phyloP scores from a whole-genome alignment of 2,113 vertebrate genomes.

The Scomber colias region DNA sequence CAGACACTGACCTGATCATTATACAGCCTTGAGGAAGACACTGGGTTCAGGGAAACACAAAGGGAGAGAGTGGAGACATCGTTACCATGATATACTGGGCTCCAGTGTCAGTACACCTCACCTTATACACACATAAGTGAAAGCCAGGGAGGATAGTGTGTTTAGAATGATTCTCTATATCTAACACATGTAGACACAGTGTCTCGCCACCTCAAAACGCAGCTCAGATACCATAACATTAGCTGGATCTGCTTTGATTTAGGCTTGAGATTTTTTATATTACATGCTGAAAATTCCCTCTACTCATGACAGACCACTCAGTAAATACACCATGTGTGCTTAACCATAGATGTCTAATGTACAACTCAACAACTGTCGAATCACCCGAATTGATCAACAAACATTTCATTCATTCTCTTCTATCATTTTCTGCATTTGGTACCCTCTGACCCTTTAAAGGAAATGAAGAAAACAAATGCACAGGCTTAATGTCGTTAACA shows the following conservation, averaged over 20 bases:
- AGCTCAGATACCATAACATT: too few relatives aligned
- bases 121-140: background rate
- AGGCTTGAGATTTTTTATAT: background rate
- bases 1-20: slow-evolving; percentile 27
- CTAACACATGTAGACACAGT: too few relatives aligned
- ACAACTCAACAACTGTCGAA: too few relatives aligned
- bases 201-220: background rate
- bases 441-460: background rate
- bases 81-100: slow-evolving; percentile 28
- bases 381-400: background rate
- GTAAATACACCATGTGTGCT: too few relatives aligned
- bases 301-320: too few relatives aligned
- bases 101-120: slow-evolving; percentile 10
- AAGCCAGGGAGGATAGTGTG: background rate
- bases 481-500: slow-evolving; percentile 9
- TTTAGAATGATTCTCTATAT: too few relatives aligned
- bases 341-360: too few relatives aligned
- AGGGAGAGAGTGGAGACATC: slow-evolving; percentile 43
- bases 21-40: slow-evolving; percentile 3
- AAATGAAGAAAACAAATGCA: background rate
- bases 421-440: background rate
- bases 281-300: too few relatives aligned
- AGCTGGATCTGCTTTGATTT: too few relatives aligned
- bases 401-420: background rate
- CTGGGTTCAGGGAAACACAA: slow-evolving; percentile 1